Evolutionary conservation across 2,888 invertebrate species (phyloP).

Genomic region (Orthosia gothica): DNA sequence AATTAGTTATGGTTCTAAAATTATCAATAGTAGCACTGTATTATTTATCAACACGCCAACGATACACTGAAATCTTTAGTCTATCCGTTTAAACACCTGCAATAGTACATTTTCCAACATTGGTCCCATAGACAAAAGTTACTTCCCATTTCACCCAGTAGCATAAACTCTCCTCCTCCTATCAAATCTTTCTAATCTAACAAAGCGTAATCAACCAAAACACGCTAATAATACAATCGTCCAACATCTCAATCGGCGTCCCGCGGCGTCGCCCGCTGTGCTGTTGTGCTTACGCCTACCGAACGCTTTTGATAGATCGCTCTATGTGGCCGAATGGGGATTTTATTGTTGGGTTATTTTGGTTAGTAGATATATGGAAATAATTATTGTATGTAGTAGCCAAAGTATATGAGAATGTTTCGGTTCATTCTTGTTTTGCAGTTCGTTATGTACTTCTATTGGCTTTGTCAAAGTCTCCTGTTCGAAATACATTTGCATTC

Average conservation of each 20-base stretch:
- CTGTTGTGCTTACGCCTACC: slow-evolving; percentile 70
- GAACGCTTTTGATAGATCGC: slow-evolving; percentile 58
- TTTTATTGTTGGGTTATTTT: slow-evolving; percentile 57
- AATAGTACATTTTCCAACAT: too few species aligned
- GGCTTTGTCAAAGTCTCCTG: too few species aligned
- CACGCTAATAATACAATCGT: slow-evolving; percentile 63
- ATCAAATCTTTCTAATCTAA: slow-evolving; percentile 59
- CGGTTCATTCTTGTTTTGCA: not conserved
- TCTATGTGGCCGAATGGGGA: slow-evolving; percentile 47
- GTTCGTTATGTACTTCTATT: not conserved
- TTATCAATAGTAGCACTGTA: not conserved
- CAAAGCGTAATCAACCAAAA: slow-evolving; percentile 63
- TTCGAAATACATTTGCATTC: too few species aligned
- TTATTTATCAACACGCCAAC: not conserved
- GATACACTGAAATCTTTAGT: not conserved
- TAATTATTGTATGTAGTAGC: not conserved
- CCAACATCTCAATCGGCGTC: slow-evolving; percentile 73
- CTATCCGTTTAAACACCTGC: too few species aligned
- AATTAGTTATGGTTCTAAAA: not conserved
- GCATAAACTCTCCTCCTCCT: slow-evolving; percentile 6
- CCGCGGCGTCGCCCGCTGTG: slow-evolving; percentile 73
- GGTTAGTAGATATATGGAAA: not conserved
- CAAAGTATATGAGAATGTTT: not conserved
- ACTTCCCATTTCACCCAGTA: not conserved
- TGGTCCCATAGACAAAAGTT: not conserved